Percentiles rank a stretch among this genome's conserved stretches.
phyloP scores from a whole-genome alignment of 2,888 invertebrate genomes.

The Lypha dubia region DNA sequence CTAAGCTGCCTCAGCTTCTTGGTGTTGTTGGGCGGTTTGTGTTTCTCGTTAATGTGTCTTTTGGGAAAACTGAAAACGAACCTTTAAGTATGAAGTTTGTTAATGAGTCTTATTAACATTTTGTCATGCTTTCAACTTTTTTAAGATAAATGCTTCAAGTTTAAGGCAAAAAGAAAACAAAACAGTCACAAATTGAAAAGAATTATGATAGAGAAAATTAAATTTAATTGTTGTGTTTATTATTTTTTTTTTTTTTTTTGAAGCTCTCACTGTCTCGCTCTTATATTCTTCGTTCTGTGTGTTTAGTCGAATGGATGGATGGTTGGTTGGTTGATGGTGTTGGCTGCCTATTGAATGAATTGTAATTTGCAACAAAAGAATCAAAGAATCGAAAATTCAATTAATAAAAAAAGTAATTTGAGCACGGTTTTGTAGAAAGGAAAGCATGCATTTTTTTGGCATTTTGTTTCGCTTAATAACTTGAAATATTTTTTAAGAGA shows the following conservation, averaged over 20 bases:
- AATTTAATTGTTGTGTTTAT: slow-evolving; percentile 66
- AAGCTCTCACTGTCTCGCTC: background rate
- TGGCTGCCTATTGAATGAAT: slow-evolving; percentile 47
- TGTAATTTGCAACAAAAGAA: slow-evolving; percentile 28
- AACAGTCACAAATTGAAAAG: slow-evolving; percentile 60
- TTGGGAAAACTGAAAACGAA: slow-evolving; percentile 32
- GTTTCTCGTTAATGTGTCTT: background rate
- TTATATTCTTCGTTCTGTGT: slow-evolving; percentile 12
- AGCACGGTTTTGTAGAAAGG: background rate
- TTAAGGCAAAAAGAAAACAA: slow-evolving; percentile 30
- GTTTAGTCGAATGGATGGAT: background rate
- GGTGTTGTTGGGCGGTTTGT: slow-evolving; percentile 14
- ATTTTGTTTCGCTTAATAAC: slow-evolving; percentile 27
- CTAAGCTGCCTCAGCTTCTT: slow-evolving; percentile 23
- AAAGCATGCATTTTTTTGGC: background rate
- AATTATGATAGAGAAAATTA: slow-evolving; percentile 70
- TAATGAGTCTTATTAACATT: slow-evolving; percentile 71
- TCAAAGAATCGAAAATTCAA: slow-evolving; percentile 10
- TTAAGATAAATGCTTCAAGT: slow-evolving; percentile 64
- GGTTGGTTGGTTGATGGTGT: slow-evolving; percentile 26
- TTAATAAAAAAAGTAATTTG: background rate
- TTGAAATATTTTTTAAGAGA: slow-evolving; percentile 30
- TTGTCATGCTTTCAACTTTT: slow-evolving; percentile 67
- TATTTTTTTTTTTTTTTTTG: no score
- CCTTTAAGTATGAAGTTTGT: slow-evolving; percentile 51